Evolutionary conservation across 2,113 vertebrate genomes (phyloP).

Genomic region (Cavia aperea): DNA sequence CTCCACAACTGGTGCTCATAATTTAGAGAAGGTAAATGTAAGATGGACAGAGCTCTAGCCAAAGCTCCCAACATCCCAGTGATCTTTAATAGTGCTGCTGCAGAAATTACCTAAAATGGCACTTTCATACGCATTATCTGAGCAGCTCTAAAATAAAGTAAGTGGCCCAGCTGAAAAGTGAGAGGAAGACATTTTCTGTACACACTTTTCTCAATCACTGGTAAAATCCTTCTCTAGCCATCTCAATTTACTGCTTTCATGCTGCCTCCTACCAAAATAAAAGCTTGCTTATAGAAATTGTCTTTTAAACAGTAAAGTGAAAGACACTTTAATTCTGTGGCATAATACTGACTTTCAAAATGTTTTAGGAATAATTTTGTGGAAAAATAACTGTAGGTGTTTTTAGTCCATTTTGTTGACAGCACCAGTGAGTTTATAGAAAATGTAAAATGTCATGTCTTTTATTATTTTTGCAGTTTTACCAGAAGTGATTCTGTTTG

Average conservation of each 20-base stretch:
- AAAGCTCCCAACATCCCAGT: neutral
- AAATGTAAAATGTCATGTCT: neutral
- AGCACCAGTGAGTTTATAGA: neutral
- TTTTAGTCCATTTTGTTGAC: neutral
- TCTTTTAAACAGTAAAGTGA: neutral
- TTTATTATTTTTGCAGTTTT: neutral
- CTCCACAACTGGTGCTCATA: neutral
- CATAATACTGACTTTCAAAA: neutral
- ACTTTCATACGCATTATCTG: neutral
- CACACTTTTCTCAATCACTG: neutral
- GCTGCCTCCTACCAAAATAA: neutral
- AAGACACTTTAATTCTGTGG: neutral
- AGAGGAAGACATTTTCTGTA: neutral
- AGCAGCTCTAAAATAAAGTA: slow-evolving; percentile 27
- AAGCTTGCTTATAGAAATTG: neutral
- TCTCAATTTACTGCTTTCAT: neutral
- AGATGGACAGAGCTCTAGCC: neutral
- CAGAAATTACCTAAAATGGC: neutral
- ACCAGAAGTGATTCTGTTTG: neutral
- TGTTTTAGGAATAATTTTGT: neutral
- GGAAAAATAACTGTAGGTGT: neutral
- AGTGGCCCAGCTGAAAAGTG: neutral
- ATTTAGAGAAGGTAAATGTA: neutral
- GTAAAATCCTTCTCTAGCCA: neutral
- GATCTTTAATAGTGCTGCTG: neutral